phyloP scores from a whole-genome alignment of 2,797 vertebrate genomes.

The Strix occidentalis region DNA sequence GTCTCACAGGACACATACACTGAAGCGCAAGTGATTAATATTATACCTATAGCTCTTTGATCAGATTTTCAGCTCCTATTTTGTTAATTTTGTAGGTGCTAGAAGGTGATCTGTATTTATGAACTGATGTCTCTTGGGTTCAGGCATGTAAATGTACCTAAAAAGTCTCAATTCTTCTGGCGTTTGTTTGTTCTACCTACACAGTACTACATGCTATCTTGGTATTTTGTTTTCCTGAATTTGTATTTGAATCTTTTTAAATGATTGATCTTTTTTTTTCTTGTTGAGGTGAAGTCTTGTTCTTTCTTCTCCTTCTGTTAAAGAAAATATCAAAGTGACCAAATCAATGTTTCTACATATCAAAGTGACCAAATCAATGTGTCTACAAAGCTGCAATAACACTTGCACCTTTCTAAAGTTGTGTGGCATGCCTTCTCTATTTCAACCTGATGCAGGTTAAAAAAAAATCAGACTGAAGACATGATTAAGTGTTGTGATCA shows the following conservation, averaged over 20 bases:
- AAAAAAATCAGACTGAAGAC: not conserved
- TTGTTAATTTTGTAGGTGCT: not conserved
- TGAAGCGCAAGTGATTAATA: not conserved
- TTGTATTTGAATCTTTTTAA: not conserved
- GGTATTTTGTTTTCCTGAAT: not conserved
- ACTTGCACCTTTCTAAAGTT: not conserved
- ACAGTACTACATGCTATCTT: not conserved
- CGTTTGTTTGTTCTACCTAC: not conserved
- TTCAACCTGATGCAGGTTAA: not conserved
- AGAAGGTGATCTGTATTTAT: not conserved
- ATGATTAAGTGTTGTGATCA: not conserved
- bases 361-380: not conserved
- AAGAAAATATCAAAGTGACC: not conserved
- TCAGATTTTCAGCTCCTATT: not conserved
- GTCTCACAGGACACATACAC: not conserved
- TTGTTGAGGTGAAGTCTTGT: not conserved
- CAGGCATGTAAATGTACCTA: not conserved
- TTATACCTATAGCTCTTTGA: not conserved
- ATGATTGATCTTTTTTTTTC: fast-evolving
- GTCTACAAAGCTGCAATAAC: not conserved
- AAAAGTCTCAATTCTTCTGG: not conserved
- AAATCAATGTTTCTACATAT: too few relatives aligned
- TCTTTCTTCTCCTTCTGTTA: not conserved
- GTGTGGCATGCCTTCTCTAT: not conserved
- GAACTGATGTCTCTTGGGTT: not conserved